A percentile compares a stretch with the other conserved stretches of the same genome.
Conservation (phyloP, 2,113 vertebrate species). For the Scytalopus superciliaris region DNA sequence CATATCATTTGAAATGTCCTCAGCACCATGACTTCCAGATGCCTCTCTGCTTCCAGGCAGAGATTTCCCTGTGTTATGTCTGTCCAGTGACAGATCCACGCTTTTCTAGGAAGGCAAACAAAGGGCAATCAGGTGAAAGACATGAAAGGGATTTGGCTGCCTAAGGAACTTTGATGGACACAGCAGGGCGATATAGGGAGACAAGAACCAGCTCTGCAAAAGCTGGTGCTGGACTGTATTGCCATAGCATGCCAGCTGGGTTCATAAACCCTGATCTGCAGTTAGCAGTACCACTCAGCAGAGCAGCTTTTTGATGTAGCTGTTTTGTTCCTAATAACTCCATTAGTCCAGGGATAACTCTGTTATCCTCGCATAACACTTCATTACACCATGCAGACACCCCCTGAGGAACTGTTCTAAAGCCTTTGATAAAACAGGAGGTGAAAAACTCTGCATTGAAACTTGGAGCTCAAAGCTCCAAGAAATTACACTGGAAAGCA, state of each 20-base stretch:
- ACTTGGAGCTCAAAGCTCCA: neutral
- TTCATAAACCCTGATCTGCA: neutral
- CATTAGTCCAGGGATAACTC: neutral
- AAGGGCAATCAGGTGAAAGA: neutral
- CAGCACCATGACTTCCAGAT: neutral
- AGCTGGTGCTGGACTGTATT: neutral
- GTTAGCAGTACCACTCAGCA: neutral
- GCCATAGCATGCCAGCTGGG: neutral
- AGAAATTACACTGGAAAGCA: neutral
- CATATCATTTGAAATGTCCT: neutral
- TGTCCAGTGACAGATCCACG: neutral
- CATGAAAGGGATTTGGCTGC: neutral
- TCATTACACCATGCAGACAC: neutral
- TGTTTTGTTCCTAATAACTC: neutral
- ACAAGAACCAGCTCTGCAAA: neutral
- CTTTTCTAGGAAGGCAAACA: neutral
- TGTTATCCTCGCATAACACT: constrained; percentile 5
- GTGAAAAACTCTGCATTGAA: neutral
- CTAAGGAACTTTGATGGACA: neutral
- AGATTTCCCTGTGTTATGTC: neutral
- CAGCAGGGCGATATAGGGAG: neutral
- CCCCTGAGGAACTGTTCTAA: neutral
- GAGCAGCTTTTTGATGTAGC: neutral
- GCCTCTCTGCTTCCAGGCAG: neutral
- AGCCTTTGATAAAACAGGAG: neutral